These are phyloP conservation scores for Chelonus insularis DNA, from an alignment of 1,140 invertebrate genomes.

Conservation along the genomic window DNA sequence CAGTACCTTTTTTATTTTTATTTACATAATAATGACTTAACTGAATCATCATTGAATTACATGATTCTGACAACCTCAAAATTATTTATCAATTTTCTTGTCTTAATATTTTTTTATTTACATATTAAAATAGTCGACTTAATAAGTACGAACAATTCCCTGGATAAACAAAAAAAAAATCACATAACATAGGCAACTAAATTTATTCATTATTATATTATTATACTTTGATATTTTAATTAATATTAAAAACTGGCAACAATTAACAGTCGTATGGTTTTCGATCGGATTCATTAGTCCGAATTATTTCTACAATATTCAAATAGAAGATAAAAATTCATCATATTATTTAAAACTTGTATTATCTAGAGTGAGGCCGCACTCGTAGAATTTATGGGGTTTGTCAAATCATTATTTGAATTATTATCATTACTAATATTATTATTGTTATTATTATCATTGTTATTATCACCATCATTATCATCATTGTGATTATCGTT, in stretches of 20 bases:
- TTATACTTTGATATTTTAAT: slow-evolving; percentile 34
- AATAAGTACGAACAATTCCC: slow-evolving; percentile 57
- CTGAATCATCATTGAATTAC: not conserved
- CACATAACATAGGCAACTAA: slow-evolving; percentile 35
- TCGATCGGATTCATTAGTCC: no score
- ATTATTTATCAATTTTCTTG: slow-evolving; percentile 26
- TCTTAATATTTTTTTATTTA: slow-evolving; percentile 35
- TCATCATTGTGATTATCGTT: slow-evolving; percentile 6
- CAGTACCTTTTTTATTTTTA: slow-evolving; percentile 9
- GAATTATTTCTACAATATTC: no score
- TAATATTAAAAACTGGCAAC: slow-evolving; percentile 58
- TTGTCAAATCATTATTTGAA: no score
- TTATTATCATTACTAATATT: not conserved
- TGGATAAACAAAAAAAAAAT: slow-evolving; percentile 54
- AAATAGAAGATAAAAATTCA: no score
- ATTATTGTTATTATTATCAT: slow-evolving; percentile 47
- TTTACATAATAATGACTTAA: slow-evolving; percentile 13
- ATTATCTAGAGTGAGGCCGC: no score
- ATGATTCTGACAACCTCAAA: not conserved
- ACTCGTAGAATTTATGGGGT: no score
- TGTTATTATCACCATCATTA: not conserved
- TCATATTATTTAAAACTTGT: no score
- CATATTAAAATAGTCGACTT: slow-evolving; percentile 41
- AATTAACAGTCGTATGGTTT: slow-evolving; percentile 54
- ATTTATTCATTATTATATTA: no score